Conservation (phyloP, 2,113 vertebrate species). For the Amblyornis subalaris region DNA sequence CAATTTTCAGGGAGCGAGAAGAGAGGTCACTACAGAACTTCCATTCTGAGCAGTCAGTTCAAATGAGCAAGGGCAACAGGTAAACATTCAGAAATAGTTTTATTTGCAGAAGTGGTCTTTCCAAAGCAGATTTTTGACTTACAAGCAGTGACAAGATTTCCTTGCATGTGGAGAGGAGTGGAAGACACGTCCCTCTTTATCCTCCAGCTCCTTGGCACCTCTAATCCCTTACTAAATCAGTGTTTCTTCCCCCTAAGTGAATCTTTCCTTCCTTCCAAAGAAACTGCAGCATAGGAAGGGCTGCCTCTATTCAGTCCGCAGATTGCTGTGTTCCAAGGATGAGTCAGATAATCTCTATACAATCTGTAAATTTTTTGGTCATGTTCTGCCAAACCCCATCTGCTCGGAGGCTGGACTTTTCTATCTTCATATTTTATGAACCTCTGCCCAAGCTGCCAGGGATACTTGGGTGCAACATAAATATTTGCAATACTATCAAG, state of each 20-base stretch:
- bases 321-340: not conserved
- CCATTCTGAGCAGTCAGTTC: not conserved
- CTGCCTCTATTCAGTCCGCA: not conserved
- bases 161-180: not conserved
- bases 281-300: not conserved
- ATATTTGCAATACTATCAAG: not conserved
- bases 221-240: not conserved
- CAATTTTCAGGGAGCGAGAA: not conserved
- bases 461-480: not conserved
- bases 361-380: not conserved
- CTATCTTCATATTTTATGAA: not conserved
- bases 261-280: not conserved
- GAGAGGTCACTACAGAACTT: not conserved
- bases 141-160: not conserved
- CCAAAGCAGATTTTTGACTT: not conserved
- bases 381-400: not conserved
- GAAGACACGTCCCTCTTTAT: not conserved
- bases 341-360: not conserved
- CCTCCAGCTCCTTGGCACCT: not conserved
- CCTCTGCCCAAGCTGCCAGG: not conserved
- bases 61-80: not conserved
- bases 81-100: not conserved
- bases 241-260: not conserved
- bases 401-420: not conserved
- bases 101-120: not conserved